Evolutionary conservation across 2,797 vertebrate species (phyloP).

Genomic region (Streptopelia turtur): DNA sequence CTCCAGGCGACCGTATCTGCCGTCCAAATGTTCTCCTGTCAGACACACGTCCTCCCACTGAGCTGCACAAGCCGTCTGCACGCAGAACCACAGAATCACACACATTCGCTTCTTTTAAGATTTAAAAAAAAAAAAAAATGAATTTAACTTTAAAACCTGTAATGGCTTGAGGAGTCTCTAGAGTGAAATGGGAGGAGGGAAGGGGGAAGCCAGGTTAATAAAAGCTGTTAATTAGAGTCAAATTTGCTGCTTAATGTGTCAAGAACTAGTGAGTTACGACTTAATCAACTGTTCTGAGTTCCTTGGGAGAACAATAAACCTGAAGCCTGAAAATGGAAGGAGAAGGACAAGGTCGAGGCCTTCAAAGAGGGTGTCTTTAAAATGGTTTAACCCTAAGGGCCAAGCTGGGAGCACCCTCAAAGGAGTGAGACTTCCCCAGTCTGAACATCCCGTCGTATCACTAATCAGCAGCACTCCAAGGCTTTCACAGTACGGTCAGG

Average conservation of each 20-base stretch:
- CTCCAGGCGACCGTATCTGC: neutral
- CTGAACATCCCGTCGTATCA: neutral
- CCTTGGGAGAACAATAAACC: slow-evolving; percentile 70
- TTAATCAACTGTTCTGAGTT: slow-evolving; percentile 70
- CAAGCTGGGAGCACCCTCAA: neutral
- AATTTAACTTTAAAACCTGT: slow-evolving; percentile 48
- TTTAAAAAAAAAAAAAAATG: neutral
- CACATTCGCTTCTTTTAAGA: neutral
- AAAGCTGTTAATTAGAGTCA: slow-evolving; percentile 71
- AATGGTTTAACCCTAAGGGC: slow-evolving; percentile 36
- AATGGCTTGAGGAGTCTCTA: neutral
- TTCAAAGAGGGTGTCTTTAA: slow-evolving; percentile 49
- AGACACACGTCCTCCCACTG: neutral
- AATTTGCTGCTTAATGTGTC: slow-evolving; percentile 70
- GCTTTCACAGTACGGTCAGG: neutral
- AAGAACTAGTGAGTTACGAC: slow-evolving; percentile 71
- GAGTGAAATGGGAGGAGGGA: slow-evolving; percentile 52
- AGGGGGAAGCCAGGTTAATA: slow-evolving; percentile 57
- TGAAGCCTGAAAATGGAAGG: slow-evolving; percentile 48
- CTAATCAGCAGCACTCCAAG: neutral
- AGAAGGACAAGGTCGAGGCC: slow-evolving; percentile 52
- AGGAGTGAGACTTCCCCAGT: neutral
- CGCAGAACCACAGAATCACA: neutral
- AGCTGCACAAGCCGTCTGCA: neutral
- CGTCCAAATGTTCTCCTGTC: neutral